phyloP scores from a whole-genome alignment of 2,113 vertebrate species.

The Muntiacus muntjak region DNA sequence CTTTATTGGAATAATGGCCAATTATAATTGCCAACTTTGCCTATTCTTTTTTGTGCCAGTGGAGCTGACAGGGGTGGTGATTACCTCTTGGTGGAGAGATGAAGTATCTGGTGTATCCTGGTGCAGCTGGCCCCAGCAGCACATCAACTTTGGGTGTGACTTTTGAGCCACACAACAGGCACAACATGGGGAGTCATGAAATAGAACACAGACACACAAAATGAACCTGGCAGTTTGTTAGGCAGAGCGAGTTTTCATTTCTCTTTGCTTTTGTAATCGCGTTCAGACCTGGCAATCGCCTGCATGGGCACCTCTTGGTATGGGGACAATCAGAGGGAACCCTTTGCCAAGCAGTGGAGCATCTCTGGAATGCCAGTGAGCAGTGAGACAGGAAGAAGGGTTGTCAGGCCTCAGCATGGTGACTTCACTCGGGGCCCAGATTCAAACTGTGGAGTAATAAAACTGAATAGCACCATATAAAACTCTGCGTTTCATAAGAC shows the following conservation, averaged over 20 bases:
- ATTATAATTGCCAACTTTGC: conserved; percentile 81
- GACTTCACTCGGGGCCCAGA: conserved; percentile 81
- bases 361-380: conserved; percentile 70
- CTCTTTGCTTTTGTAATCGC: fast-evolving
- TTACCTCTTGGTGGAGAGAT: not conserved
- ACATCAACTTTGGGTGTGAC: not conserved
- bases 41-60: conserved; percentile 75
- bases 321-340: conserved; percentile 59
- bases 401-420: conserved; percentile 77
- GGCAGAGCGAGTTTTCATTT: not conserved
- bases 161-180: conserved; percentile 53
- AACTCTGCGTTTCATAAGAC: conserved; percentile 86
- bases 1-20: conserved; percentile 82
- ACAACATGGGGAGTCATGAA: fast-evolving
- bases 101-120: conserved; percentile 17
- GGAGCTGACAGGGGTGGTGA: not conserved
- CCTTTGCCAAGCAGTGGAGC: conserved; percentile 67
- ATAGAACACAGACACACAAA: not conserved
- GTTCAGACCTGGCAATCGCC: conserved; percentile 62
- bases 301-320: conserved; percentile 72
- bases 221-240: not conserved
- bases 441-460: conserved; percentile 85
- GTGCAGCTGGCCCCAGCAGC: not conserved
- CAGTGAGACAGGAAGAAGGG: conserved; percentile 75
- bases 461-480: conserved; percentile 83